A percentile compares a stretch with the other conserved stretches of the same genome.
These are phyloP conservation scores for Sminthurides aquaticus DNA, from an alignment of 2,888 invertebrate species.

Conservation along the genomic window DNA sequence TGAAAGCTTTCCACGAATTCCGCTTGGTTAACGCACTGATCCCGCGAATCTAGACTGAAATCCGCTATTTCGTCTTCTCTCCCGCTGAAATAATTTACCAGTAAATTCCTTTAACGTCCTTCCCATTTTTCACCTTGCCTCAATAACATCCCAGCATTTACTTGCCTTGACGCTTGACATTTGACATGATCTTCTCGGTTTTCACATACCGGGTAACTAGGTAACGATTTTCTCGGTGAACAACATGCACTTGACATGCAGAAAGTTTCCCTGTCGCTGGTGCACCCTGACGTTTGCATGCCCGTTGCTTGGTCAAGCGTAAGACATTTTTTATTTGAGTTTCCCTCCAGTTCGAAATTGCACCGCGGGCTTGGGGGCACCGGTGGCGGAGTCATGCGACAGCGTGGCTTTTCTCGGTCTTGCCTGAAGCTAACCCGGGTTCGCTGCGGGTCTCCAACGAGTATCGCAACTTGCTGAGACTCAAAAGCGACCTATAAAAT, in stretches of 20 bases:
- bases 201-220: too few relatives aligned
- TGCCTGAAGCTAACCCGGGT: slow-evolving; percentile 17
- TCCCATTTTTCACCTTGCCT: too few relatives aligned
- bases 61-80: background rate
- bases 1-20: slow-evolving; percentile 32
- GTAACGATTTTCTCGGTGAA: background rate
- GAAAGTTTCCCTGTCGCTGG: background rate
- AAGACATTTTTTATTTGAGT: background rate
- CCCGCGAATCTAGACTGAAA: background rate
- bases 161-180: too few relatives aligned
- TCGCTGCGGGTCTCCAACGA: slow-evolving; percentile 27
- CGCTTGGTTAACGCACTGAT: slow-evolving; percentile 11
- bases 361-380: background rate
- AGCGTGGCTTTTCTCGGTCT: background rate
- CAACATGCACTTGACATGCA: background rate
- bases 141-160: too few relatives aligned
- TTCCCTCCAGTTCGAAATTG: background rate
- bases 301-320: background rate
- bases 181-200: too few relatives aligned
- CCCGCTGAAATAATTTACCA: too few relatives aligned
- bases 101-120: too few relatives aligned
- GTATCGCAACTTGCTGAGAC: slow-evolving; percentile 29
- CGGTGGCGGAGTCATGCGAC: background rate
- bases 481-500: slow-evolving; percentile 31
- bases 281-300: too few relatives aligned